Evolutionary conservation across 2,797 vertebrate genomes (phyloP).

Genomic region (Pseudomugil tenellus): DNA sequence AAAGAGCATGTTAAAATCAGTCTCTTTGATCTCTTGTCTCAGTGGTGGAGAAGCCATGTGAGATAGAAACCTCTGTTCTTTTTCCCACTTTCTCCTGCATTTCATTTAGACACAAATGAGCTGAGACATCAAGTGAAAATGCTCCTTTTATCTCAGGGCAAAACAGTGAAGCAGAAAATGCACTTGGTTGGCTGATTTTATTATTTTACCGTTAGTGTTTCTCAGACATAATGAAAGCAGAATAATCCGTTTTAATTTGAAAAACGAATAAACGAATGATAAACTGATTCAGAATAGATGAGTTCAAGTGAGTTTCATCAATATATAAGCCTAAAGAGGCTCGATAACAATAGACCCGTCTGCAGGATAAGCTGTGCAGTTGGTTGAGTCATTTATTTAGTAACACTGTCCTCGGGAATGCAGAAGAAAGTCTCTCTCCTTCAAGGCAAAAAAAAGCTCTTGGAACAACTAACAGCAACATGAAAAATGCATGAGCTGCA

Average conservation of each 20-base stretch:
- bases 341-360: not conserved
- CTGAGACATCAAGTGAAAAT: not conserved
- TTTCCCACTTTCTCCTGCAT: constrained; percentile 16
- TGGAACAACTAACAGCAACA: constrained; percentile 36
- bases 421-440: constrained; percentile 15
- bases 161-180: constrained; percentile 11
- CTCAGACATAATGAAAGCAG: not conserved
- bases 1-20: constrained; percentile 1
- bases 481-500: constrained; percentile 59
- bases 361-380: constrained; percentile 12
- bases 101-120: constrained; percentile 15
- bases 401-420: not conserved
- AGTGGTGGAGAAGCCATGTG: constrained; percentile 4
- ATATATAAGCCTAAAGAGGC: not conserved
- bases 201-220: not conserved
- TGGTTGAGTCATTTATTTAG: constrained; percentile 4
- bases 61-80: constrained; percentile 18
- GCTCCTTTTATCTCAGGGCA: not conserved
- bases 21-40: constrained; percentile 15
- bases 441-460: constrained; percentile 30
- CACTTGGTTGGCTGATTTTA: constrained; percentile 5
- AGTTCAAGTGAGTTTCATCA: not conserved
- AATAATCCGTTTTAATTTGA: not conserved
- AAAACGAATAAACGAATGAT: too few species aligned
- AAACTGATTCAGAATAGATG: too few species aligned